phyloP scores from a whole-genome alignment of 2,888 invertebrate species.

The Noctua comes region DNA sequence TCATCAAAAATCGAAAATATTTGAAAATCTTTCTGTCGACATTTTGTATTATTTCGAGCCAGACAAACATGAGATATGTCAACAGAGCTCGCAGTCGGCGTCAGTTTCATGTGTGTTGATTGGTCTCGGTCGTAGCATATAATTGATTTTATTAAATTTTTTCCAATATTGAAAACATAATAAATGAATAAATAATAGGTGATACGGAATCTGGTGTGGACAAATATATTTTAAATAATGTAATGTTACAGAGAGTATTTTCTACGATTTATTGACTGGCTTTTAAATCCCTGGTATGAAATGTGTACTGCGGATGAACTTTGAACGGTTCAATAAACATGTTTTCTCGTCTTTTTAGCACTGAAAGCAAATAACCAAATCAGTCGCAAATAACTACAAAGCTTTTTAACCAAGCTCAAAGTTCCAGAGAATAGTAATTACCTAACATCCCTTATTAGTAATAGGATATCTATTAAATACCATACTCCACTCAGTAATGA shows the following conservation, averaged over 20 bases:
- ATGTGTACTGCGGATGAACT: neutral
- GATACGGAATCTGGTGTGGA: neutral
- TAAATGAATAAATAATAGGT: neutral
- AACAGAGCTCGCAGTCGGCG: neutral
- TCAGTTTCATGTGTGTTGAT: neutral
- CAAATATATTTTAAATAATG: neutral
- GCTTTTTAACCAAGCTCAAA: neutral
- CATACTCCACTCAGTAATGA: slow-evolving; percentile 20
- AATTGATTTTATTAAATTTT: neutral
- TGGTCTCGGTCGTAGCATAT: neutral
- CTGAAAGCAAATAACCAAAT: too few relatives aligned
- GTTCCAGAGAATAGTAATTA: neutral
- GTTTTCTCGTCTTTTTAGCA: neutral
- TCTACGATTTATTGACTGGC: neutral
- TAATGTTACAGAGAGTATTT: neutral
- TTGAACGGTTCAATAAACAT: neutral
- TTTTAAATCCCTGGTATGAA: neutral
- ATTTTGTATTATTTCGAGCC: neutral
- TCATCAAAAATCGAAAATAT: too few relatives aligned
- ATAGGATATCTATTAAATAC: neutral
- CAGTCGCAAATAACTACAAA: neutral
- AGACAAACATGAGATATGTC: neutral
- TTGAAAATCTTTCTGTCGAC: neutral
- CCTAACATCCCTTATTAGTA: slow-evolving; percentile 1
- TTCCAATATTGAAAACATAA: neutral